Evolutionary conservation across 1,140 invertebrate genomes (phyloP).

Genomic region (Nephotettix cincticeps): DNA sequence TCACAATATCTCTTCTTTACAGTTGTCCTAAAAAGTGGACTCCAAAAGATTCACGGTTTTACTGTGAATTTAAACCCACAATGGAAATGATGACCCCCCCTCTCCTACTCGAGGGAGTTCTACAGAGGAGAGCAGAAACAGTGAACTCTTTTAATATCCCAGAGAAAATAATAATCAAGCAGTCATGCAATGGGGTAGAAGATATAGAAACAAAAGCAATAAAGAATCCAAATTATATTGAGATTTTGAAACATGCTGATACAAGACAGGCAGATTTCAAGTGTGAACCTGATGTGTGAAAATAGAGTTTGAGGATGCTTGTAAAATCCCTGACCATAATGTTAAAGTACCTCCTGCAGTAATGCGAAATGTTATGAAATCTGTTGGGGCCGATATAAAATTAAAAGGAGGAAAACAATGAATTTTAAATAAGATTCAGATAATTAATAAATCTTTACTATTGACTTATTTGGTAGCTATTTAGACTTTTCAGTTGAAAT

Average conservation of each 20-base stretch:
- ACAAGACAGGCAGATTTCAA: not conserved
- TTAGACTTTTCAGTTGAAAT: too few relatives aligned
- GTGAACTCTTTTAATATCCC: not conserved
- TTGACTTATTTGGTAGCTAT: too few relatives aligned
- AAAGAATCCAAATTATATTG: not conserved
- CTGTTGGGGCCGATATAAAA: too few relatives aligned
- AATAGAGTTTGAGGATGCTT: slow-evolving; percentile 1
- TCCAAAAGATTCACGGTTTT: slow-evolving; percentile 9
- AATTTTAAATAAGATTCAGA: too few relatives aligned
- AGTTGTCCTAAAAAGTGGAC: slow-evolving; percentile 4
- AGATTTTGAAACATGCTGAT: not conserved
- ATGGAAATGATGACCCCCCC: not conserved
- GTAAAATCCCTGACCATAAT: not conserved
- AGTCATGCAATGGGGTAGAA: slow-evolving; percentile 3
- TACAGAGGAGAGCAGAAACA: slow-evolving; percentile 1
- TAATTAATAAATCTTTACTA: too few relatives aligned
- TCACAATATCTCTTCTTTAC: not conserved
- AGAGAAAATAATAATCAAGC: not conserved
- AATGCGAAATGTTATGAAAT: not conserved
- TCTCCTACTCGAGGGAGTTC: not conserved
- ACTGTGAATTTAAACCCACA: not conserved
- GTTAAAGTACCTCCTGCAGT: not conserved
- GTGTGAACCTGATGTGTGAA: not conserved
- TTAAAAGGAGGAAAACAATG: too few relatives aligned
- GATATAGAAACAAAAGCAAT: not conserved